Evolutionary conservation across 2,113 vertebrate genomes (phyloP).

Genomic region (Corydoras maculifer): DNA sequence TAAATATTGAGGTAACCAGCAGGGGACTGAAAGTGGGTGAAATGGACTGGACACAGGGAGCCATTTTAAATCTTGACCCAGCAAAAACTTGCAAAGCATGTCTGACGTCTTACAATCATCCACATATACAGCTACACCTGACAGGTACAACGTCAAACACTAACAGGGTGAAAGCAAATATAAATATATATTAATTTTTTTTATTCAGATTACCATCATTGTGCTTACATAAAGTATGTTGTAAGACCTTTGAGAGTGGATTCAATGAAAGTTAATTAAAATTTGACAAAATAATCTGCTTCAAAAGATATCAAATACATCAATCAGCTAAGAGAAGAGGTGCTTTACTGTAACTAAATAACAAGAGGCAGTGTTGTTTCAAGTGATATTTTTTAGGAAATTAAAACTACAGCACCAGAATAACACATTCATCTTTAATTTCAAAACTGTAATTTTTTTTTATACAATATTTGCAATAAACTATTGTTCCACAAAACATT

Average conservation of each 20-base stretch:
- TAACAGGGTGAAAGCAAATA: too few species aligned
- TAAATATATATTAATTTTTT: too few species aligned
- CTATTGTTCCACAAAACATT: not conserved
- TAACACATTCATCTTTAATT: too few species aligned
- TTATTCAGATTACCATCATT: too few species aligned
- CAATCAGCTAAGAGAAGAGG: not conserved
- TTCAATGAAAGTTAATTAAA: not conserved
- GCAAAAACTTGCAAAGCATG: conserved; percentile 35
- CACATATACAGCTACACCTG: not conserved
- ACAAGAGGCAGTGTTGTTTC: too few species aligned
- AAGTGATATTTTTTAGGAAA: too few species aligned
- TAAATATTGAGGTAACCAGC: conserved; percentile 1
- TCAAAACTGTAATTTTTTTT: too few species aligned
- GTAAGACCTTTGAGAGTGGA: not conserved
- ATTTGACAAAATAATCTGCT: not conserved
- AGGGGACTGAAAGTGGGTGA: not conserved
- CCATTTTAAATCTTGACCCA: conserved; percentile 36
- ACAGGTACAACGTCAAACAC: too few species aligned
- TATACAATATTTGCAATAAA: too few species aligned
- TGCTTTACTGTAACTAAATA: not conserved
- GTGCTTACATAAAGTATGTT: too few species aligned
- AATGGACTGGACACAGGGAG: conserved; percentile 17
- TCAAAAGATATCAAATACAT: not conserved
- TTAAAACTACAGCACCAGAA: too few species aligned
- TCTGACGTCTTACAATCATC: not conserved